Evolutionary conservation across 1,140 invertebrate genomes (phyloP).

Genomic region (Drosophila eugracilis): DNA sequence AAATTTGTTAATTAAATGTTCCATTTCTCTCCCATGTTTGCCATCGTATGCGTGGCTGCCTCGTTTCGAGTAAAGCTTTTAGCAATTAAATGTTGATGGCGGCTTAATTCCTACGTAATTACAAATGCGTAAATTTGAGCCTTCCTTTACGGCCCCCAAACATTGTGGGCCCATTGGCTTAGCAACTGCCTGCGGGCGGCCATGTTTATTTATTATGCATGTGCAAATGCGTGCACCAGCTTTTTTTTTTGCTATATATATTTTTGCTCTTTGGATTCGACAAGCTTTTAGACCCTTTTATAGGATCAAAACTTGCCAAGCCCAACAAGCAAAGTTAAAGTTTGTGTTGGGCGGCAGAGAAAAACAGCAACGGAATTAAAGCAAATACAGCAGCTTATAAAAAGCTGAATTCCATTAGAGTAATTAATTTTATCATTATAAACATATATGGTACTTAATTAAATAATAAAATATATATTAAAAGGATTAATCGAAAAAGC

Average conservation of each 20-base stretch:
- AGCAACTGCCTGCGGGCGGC: slow-evolving; percentile 32
- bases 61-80: slow-evolving; percentile 52
- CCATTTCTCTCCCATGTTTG: slow-evolving; percentile 24
- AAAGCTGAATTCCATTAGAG: not conserved
- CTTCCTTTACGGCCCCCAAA: slow-evolving; percentile 29
- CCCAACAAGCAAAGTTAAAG: slow-evolving; percentile 27
- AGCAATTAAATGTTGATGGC: slow-evolving; percentile 80
- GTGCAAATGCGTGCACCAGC: slow-evolving; percentile 65
- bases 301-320: slow-evolving; percentile 30
- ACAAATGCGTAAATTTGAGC: slow-evolving; percentile 76
- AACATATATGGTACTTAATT: not conserved
- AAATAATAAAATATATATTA: too few species aligned
- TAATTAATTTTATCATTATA: not conserved
- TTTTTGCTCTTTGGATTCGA: slow-evolving; percentile 29
- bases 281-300: slow-evolving; percentile 37
- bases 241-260: too few species aligned
- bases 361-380: slow-evolving; percentile 1
- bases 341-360: not conserved
- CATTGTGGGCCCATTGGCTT: slow-evolving; percentile 56
- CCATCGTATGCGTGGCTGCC: slow-evolving; percentile 48
- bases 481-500: too few species aligned
- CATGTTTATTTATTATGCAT: slow-evolving; percentile 75
- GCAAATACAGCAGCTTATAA: slow-evolving; percentile 1
- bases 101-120: slow-evolving; percentile 80
- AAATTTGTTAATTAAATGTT: slow-evolving; percentile 83